Evolutionary conservation across 2,888 invertebrate genomes (phyloP).

Genomic region (Acleris literana): DNA sequence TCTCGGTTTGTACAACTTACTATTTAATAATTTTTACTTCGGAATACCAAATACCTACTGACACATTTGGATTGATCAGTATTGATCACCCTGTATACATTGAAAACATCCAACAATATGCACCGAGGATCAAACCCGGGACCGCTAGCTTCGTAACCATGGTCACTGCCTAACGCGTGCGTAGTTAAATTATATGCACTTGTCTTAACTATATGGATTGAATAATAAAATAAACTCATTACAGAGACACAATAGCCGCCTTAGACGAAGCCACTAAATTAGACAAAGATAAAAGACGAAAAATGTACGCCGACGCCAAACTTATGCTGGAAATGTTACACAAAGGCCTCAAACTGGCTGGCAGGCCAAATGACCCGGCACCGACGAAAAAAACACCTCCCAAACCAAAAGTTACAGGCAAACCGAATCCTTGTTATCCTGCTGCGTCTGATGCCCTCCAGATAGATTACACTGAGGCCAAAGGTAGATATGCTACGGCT

Average conservation of each 20-base stretch:
- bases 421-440: slow-evolving; percentile 75
- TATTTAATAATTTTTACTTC: too few relatives aligned
- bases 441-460: slow-evolving; percentile 86
- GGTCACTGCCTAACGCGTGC: too few relatives aligned
- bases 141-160: too few relatives aligned
- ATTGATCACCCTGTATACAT: too few relatives aligned
- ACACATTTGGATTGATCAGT: too few relatives aligned
- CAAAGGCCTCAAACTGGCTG: slow-evolving; percentile 82
- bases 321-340: slow-evolving; percentile 88
- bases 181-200: too few relatives aligned
- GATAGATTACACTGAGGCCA: slow-evolving; percentile 83
- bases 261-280: slow-evolving; percentile 86
- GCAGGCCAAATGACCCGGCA: slow-evolving; percentile 65
- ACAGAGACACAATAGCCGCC: slow-evolving; percentile 85
- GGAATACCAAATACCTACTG: too few relatives aligned
- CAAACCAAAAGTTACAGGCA: slow-evolving; percentile 69
- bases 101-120: too few relatives aligned
- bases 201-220: too few relatives aligned
- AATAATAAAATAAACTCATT: not conserved
- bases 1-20: too few relatives aligned
- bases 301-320: slow-evolving; percentile 86
- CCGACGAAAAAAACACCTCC: slow-evolving; percentile 66
- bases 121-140: too few relatives aligned
- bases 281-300: slow-evolving; percentile 84
- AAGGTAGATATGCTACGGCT: slow-evolving; percentile 90